Evolutionary conservation across 2,113 vertebrate genomes (phyloP).

Genomic region (Shinisaurus crocodilurus): DNA sequence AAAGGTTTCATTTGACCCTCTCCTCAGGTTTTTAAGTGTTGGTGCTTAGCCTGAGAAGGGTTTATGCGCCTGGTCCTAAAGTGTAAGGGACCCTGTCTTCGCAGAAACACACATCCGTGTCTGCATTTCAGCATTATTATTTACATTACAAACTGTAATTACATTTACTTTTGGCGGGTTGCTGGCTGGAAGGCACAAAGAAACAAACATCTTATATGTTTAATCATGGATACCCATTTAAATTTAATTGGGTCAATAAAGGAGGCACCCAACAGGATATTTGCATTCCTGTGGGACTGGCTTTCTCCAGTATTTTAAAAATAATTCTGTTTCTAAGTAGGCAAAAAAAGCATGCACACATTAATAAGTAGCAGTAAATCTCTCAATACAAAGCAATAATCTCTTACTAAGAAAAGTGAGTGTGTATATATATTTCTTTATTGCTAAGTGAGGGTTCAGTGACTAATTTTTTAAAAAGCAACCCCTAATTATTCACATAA

Average conservation of each 20-base stretch:
- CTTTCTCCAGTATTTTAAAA: conserved; percentile 23
- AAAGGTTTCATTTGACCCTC: no score
- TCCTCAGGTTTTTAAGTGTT: no score
- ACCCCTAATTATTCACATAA: conserved; percentile 37
- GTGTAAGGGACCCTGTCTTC: no score
- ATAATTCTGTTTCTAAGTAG: conserved; percentile 58
- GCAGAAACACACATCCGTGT: not conserved
- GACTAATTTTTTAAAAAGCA: conserved; percentile 51
- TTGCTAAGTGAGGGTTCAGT: conserved; percentile 46
- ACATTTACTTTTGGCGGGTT: not conserved
- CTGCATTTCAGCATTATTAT: not conserved
- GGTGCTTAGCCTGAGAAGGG: no score
- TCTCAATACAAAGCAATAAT: conserved; percentile 48
- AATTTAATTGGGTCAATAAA: not conserved
- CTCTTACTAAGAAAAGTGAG: conserved; percentile 57
- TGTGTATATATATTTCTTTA: conserved; percentile 55
- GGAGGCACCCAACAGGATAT: not conserved
- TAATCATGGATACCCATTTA: not conserved
- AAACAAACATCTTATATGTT: not conserved
- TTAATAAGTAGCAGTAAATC: conserved; percentile 61
- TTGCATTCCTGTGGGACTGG: not conserved
- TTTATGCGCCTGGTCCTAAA: no score
- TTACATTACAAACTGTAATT: not conserved
- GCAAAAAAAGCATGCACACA: conserved; percentile 52
- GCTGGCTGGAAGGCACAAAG: not conserved